Percentiles rank a stretch among this genome's conserved stretches.
Conservation (phyloP, 2,888 invertebrate genomes). For the Phlogophora meticulosa region DNA sequence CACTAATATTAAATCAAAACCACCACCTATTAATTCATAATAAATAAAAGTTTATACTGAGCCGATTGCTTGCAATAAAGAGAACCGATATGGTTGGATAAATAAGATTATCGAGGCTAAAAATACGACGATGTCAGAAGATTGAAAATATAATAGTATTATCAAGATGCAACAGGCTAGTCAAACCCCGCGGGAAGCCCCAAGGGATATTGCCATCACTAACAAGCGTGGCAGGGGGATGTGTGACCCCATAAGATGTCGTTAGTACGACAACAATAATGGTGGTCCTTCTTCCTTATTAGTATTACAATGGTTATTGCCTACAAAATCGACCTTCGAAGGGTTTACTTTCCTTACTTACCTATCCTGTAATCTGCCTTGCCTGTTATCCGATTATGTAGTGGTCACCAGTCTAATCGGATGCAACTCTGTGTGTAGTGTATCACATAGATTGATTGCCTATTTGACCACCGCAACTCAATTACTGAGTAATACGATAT, state of each 20-base stretch:
- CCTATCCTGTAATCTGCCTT: constrained; percentile 8
- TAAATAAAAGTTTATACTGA: background rate
- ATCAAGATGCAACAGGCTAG: constrained; percentile 37
- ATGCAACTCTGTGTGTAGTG: too few species aligned
- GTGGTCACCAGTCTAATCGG: too few species aligned
- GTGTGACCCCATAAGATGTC: constrained; percentile 46
- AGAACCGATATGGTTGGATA: constrained; percentile 8
- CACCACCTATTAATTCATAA: background rate
- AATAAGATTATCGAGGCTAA: constrained; percentile 21
- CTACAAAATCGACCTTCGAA: background rate
- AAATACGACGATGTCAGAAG: constrained; percentile 24
- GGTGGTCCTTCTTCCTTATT: constrained; percentile 22
- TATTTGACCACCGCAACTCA: too few species aligned
- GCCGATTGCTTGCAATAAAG: background rate
- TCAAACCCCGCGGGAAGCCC: constrained; percentile 31
- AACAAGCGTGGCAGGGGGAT: constrained; percentile 45
- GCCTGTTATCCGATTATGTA: too few species aligned
- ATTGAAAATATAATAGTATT: constrained; percentile 51
- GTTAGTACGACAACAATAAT: constrained; percentile 36
- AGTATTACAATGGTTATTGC: constrained; percentile 32
- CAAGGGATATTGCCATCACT: constrained; percentile 37
- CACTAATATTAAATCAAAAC: too few species aligned
- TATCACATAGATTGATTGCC: too few species aligned
- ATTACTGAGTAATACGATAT: too few species aligned
- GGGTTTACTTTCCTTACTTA: constrained; percentile 12